Evolutionary conservation across 2,113 vertebrate species (phyloP).

Genomic region (Reinhardtius hippoglossoides): DNA sequence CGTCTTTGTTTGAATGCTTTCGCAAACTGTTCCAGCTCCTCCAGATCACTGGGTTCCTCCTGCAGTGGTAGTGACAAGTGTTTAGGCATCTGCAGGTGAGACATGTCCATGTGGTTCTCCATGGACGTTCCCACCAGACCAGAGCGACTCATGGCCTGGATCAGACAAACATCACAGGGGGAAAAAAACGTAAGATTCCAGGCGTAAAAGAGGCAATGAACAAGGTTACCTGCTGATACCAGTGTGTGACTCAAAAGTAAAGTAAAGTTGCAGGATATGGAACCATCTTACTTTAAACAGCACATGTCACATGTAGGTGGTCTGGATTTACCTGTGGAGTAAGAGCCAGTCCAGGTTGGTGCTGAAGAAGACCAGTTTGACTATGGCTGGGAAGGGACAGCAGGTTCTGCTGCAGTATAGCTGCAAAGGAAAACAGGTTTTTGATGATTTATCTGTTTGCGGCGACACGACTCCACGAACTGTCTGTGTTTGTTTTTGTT

Average conservation of each 20-base stretch:
- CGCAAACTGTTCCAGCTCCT: constrained; percentile 97
- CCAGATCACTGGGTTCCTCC: constrained; percentile 95
- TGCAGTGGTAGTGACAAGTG: constrained; percentile 84
- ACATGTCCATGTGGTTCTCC: constrained; percentile 91
- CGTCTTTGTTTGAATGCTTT: constrained; percentile 98
- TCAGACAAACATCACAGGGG: constrained; percentile 6
- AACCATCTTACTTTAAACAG: background rate
- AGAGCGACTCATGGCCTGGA: constrained; percentile 89
- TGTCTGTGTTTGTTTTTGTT: no score
- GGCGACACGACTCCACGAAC: no score
- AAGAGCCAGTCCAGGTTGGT: constrained; percentile 91
- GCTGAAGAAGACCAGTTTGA: constrained; percentile 88
- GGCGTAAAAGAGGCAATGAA: no score
- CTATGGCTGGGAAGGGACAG: constrained; percentile 89
- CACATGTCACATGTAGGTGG: background rate
- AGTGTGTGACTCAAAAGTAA: no score
- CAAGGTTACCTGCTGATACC: background rate
- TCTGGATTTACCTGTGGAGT: constrained; percentile 88
- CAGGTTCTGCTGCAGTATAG: constrained; percentile 92
- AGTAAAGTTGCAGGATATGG: no score
- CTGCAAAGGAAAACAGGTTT: constrained; percentile 49
- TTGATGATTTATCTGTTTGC: background rate
- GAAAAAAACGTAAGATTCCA: no score
- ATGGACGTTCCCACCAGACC: constrained; percentile 88
- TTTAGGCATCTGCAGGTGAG: constrained; percentile 91